phyloP scores from a whole-genome alignment of 1,140 invertebrate species.

The Bombus huntii region DNA sequence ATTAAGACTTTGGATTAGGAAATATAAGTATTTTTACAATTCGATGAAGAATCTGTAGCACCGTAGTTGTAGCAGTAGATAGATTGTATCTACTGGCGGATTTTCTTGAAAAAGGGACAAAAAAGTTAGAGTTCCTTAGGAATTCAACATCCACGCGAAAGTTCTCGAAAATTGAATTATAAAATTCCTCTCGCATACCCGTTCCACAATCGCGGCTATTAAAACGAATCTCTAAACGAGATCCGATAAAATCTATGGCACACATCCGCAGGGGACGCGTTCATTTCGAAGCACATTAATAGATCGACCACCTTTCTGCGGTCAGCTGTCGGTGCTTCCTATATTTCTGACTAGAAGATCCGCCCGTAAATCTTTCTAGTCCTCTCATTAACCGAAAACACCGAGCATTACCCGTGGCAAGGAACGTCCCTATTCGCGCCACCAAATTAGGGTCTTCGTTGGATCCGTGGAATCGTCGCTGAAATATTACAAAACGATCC shows the following conservation, averaged over 20 bases:
- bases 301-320: constrained; percentile 27
- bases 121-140: not conserved
- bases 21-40: not conserved
- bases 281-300: not conserved
- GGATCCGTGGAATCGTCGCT: constrained; percentile 12
- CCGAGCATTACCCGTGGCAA: constrained; percentile 9
- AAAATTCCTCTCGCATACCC: not conserved
- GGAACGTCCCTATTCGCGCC: constrained; percentile 54
- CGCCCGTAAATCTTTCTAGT: constrained; percentile 29
- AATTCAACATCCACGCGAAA: no score
- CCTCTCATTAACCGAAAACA: constrained; percentile 44
- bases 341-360: constrained; percentile 38
- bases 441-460: constrained; percentile 44
- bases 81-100: not conserved
- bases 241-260: not conserved
- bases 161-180: not conserved
- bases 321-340: constrained; percentile 31
- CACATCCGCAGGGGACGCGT: not conserved
- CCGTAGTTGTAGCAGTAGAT: no score
- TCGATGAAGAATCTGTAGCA: not conserved
- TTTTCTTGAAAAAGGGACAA: not conserved
- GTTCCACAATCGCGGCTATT: not conserved
- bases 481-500: constrained; percentile 61
- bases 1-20: no score
- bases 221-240: not conserved